Conservation (phyloP, 1,140 invertebrate species). For the silkworm (Bombyx mori) region ASM3026992v2 NC_085124.1:7332501-7333000, state of each 20-base stretch:
- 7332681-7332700: slow-evolving; percentile 15
- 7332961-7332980: slow-evolving; percentile 29
- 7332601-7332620: slow-evolving; percentile 1
- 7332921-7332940: slow-evolving; percentile 34
- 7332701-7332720: slow-evolving; percentile 14
- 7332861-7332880: neutral
- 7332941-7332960: slow-evolving; percentile 24
- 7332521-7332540: slow-evolving; percentile 49
- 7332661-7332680: slow-evolving; percentile 26
- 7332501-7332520: slow-evolving; percentile 62
- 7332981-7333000: slow-evolving; percentile 35
- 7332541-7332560: slow-evolving; percentile 23
- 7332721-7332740: no score
- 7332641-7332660: slow-evolving; percentile 16
- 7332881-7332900: neutral
- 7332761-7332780: no score
- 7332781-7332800: no score
- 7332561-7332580: slow-evolving; percentile 3
- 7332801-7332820: neutral
- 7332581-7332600: slow-evolving; percentile 15
- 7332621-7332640: slow-evolving; percentile 7
- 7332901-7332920: slow-evolving; percentile 30
- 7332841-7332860: neutral
- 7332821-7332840: neutral
- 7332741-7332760: no score